Conservation (phyloP, 2,888 invertebrate genomes). For the Torymus auratus region DNA sequence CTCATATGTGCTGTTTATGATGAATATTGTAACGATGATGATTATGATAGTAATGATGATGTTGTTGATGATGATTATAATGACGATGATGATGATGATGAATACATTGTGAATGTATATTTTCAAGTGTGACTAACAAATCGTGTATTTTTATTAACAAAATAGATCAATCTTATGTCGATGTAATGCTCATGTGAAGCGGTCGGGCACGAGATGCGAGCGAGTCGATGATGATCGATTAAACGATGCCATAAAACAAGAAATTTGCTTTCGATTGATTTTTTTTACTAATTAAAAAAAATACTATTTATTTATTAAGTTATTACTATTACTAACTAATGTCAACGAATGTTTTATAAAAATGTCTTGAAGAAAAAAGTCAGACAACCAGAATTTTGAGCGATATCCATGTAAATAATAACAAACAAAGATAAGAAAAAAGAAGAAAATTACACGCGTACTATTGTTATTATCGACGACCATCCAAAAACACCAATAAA, state of each 20-base stretch:
- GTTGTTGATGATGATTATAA: constrained; percentile 7
- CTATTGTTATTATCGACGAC: too few species aligned
- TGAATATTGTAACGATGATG: too few species aligned
- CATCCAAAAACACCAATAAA: too few species aligned
- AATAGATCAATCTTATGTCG: constrained; percentile 24
- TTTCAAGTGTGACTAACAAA: constrained; percentile 46
- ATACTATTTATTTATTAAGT: too few species aligned
- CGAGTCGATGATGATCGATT: neutral
- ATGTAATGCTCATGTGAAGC: constrained; percentile 7
- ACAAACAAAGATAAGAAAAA: too few species aligned
- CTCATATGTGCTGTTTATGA: neutral
- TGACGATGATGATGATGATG: constrained; percentile 4
- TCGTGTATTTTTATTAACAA: constrained; percentile 49
- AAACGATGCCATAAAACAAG: neutral
- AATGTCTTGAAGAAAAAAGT: neutral
- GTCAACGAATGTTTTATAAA: too few species aligned
- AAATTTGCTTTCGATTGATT: neutral
- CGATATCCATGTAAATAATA: too few species aligned
- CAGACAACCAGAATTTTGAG: too few species aligned
- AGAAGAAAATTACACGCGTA: neutral
- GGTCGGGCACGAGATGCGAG: neutral
- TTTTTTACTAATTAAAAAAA: neutral
- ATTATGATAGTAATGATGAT: constrained; percentile 1
- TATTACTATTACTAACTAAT: neutral
- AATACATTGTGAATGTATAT: constrained; percentile 40